These are phyloP conservation scores for Alaudala cheleensis DNA, from an alignment of 2,113 vertebrate species.

Conservation along the genomic window DNA sequence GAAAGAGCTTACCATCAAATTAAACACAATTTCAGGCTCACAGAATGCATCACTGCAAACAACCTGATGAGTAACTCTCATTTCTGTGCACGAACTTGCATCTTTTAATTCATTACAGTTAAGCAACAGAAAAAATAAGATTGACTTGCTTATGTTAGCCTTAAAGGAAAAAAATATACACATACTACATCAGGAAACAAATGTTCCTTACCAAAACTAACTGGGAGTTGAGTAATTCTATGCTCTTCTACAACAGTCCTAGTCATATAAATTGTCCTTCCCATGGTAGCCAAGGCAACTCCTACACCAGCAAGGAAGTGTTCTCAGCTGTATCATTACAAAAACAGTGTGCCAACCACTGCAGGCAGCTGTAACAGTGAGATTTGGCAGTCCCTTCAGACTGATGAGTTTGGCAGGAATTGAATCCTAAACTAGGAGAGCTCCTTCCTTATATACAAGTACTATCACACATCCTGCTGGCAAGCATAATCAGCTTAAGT, in stretches of 20 bases:
- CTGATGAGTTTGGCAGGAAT: not conserved
- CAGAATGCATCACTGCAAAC: not conserved
- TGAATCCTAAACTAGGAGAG: not conserved
- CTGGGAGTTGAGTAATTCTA: not conserved
- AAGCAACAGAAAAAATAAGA: not conserved
- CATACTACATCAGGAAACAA: not conserved
- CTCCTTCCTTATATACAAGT: not conserved
- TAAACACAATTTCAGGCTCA: not conserved
- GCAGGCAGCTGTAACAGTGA: not conserved
- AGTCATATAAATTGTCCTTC: not conserved
- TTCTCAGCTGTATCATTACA: not conserved
- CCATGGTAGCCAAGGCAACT: not conserved
- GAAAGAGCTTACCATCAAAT: not conserved
- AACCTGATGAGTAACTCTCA: not conserved
- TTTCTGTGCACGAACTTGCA: not conserved
- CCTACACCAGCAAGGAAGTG: not conserved
- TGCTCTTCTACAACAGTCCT: not conserved
- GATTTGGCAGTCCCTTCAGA: not conserved
- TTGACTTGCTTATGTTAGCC: not conserved
- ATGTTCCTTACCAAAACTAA: not conserved
- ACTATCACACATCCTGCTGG: not conserved
- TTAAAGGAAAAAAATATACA: not conserved
- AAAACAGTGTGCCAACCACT: not conserved
- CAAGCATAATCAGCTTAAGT: not conserved
- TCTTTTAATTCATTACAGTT: not conserved